Base-by-base conservation (phyloP, 2,888 invertebrate genomes). In the Clanis bilineata region DNA sequence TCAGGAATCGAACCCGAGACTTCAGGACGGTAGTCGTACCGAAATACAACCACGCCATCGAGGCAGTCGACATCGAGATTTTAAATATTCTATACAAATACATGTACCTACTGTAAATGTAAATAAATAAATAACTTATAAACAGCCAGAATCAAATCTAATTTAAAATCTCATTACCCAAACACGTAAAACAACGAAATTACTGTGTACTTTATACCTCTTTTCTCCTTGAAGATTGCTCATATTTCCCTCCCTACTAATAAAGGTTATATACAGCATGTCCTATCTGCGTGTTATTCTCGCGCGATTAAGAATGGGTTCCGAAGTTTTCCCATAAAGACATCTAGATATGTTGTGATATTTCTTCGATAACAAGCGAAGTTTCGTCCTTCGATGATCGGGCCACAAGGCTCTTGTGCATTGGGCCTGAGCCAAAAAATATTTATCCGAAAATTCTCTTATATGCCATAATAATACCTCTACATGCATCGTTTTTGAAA, bases 331-430 rank as follows among this genome's bases (percentile, higher is more conserved):
- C 73, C 80, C 76, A 88, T 88, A 88, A 89, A 87, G 76, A 78
- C 74, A 67, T 73, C 71, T 74, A 82, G 79, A 83, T 86, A 82
- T 87, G 84, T 87, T 86, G 80, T 88, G 86, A 87, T 88, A 87
- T 90, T 86, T 87, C 77, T 77, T 72, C 76, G 85, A 86, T 90
- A 90, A 90, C 89, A 87, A 89, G 89, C 83, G 77, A 90, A 90
- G 79, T 90, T 90, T 83, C 68, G 75, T 76, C 80, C 82, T 80
- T 77, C 69, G 72, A 63, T 67, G 74, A 70, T 80, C 80, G 79
- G 79, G 72, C 73, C 72, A 67, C 67, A 65, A 70, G 66, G 70
- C 25, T 10, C 38, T 45, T 45, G 51, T 25, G 36, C 21, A 70
- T 79, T 80, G 79, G 80, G 64, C 39, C 60, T 45, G 64, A 64